Base-by-base conservation (phyloP, 2,888 invertebrate species). In the Peribatodes rhomboidaria region DNA sequence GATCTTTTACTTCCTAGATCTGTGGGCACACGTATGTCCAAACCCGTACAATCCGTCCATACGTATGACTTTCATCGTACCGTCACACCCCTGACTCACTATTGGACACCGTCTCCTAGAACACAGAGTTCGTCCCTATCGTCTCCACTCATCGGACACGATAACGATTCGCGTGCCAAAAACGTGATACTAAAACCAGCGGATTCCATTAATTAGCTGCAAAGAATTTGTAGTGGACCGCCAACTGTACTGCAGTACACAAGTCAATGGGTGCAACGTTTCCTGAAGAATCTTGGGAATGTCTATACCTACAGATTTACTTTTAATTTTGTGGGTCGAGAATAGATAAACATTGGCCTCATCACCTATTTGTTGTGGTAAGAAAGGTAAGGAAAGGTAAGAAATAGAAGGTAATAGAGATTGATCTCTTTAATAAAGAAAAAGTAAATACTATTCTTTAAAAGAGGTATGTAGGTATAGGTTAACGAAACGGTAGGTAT, bases 241-340 rank as follows among this genome's bases (percentile, higher is more conserved):
- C 61, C 61, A 68, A 63, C 44, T 62, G 55, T 66, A 63, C 44
- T 62, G 55, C 68, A 65, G 56, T 57, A 57, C 33, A n/a, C 57
- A 54, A 52, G 41, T 61, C 62, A 57, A 46, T 65, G 70, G 31
- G 70, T 70, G 70, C 69, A 70, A 72, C 53, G 70, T 61, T 44
- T 68, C 64, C 54, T 67, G 11, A 13, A 53, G 66, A 70, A 72
- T 72, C 27, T 55, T 18, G 49, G 31, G 47, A 49, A 64, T 54
- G 27, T 54, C 4, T 39, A 14, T 14, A 41, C 39, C 14, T 46
- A 46, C 46, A 0, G 11, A n/a, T 27, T 18, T 35, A 18, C 22
- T 54, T 49, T 55, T 61, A 33, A 41, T 59, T 41, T 6, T 41
- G 31, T 50, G 49, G 27, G 27, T 13, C 16, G 35, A 16, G 35